Base-by-base conservation (phyloP, 2,888 invertebrate species). In the Erebia palarica region DNA sequence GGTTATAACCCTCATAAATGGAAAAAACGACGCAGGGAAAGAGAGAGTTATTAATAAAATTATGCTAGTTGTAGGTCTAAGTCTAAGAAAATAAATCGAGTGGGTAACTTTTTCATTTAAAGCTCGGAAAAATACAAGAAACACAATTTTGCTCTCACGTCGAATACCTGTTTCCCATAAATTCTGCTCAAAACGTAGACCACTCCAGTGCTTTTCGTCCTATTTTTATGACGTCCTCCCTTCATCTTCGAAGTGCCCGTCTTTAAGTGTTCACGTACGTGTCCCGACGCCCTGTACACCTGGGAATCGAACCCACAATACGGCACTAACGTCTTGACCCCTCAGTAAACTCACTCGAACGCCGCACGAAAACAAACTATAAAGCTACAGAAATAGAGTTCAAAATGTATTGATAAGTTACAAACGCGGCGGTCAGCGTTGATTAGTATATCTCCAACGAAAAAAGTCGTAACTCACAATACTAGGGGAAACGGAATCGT, bases 231-330 rank as follows among this genome's bases (percentile, higher is more conserved):
- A 92, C 92, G 86, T 90, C 86, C 88, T 91, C 92, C 92, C 92
- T 92, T 89, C 90, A 88, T 90, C 88, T 89, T 85, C 86, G 87
- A 89, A 87, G 89, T 89, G 87, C 83, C 87, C 85, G 87, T 87
- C 89, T 90, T 89, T 92, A 92, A 92, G 91, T 92, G 91, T 89
- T 82, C 83, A 77, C 84, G 89, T 89, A 92, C 92, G 91, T 90
- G 91, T 83, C 84, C 81, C 86, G 81, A 87, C 91, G 85, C 89
- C 86, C 85, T 82, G 85, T 84, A 86, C 93, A 92, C 93, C 93
- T 93, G 93, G 93, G 94, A 94, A 92, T 94, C 91, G 88, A 93
- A 93, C 88, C 89, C 89, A 84, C 92, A 90, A 90, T 88, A 87
- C 87, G 86, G 81, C 83, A 85, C 91, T 89, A 87, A 87, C 88